These are phyloP conservation scores for Botia almorhae DNA, from an alignment of 2,797 vertebrate species.

Conservation along the genomic window DNA sequence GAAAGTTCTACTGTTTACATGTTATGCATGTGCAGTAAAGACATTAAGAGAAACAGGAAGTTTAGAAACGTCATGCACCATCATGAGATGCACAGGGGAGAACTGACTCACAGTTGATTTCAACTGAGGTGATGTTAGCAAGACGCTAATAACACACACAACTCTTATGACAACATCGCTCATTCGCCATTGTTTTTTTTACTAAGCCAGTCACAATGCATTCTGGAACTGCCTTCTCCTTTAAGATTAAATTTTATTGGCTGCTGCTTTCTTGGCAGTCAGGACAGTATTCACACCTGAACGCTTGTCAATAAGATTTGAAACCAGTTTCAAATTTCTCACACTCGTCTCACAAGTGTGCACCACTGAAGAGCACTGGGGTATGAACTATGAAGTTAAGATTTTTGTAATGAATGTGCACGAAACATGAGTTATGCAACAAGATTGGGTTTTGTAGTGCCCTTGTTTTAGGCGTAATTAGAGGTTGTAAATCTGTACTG, in stretches of 20 bases:
- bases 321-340: neutral
- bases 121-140: neutral
- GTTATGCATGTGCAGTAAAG: neutral
- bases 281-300: too few species aligned
- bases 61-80: too few species aligned
- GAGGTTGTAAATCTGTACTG: conserved; percentile 27
- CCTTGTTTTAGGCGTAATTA: neutral
- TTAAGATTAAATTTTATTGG: too few species aligned
- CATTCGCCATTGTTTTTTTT: too few species aligned
- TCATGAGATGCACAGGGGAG: neutral
- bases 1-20: neutral
- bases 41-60: neutral
- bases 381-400: too few species aligned
- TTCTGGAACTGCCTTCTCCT: too few species aligned
- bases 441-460: neutral
- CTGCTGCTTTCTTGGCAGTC: too few species aligned
- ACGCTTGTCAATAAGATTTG: neutral
- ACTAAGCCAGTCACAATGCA: too few species aligned
- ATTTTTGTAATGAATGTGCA: neutral
- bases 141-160: neutral
- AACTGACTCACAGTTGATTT: neutral
- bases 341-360: neutral
- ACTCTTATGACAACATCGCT: too few species aligned
- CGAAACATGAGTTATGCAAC: neutral
- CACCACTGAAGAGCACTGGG: neutral